Conservation (phyloP, 1,140 invertebrate species). For the Saxidomus purpurata region DNA sequence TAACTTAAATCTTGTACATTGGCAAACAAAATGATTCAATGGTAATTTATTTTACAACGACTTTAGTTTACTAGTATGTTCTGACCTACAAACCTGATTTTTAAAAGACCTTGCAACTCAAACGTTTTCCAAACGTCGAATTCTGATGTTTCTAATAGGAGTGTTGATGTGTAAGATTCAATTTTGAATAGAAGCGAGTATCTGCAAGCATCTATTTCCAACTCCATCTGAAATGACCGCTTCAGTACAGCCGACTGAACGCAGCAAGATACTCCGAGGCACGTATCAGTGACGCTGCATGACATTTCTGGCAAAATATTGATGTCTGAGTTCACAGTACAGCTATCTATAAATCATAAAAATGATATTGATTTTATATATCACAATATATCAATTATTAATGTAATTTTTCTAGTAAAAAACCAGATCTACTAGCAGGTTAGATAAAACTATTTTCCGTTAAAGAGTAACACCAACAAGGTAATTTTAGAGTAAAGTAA, state of each 20-base stretch:
- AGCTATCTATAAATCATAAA: neutral
- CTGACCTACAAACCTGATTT: constrained; percentile 18
- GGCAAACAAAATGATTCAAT: no score
- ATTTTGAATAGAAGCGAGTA: neutral
- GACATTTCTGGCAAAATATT: neutral
- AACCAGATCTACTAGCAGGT: no score
- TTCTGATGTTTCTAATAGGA: constrained; percentile 10
- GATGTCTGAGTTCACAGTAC: neutral
- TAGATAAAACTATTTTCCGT: no score
- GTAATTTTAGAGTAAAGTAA: no score
- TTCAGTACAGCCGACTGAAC: neutral
- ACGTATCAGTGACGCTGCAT: neutral
- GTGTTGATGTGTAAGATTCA: neutral
- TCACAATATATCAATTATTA: no score
- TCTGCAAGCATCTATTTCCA: neutral
- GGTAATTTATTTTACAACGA: no score
- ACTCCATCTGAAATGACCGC: neutral
- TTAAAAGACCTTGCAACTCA: neutral
- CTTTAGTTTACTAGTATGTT: no score
- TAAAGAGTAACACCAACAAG: no score
- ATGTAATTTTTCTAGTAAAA: no score
- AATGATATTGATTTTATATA: no score
- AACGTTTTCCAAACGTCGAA: constrained; percentile 6
- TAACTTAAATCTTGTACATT: no score
- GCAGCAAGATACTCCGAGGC: neutral